Conservation (phyloP, 2,113 vertebrate genomes). For the Picathartes gymnocephalus region DNA sequence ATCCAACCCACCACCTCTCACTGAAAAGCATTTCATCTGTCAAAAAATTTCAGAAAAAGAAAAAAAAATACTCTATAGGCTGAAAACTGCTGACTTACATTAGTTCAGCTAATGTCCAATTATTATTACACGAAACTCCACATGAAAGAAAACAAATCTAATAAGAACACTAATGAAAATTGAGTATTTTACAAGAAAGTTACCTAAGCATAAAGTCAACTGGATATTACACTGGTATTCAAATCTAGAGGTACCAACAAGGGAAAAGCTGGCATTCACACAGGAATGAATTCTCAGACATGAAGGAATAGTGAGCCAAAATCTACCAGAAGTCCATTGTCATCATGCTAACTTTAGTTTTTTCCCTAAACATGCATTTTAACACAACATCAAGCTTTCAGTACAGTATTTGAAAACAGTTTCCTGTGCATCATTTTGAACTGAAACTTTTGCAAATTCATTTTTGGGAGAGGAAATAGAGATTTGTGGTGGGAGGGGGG, state of each 20-base stretch:
- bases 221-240: background rate
- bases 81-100: constrained; percentile 7
- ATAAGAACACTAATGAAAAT: constrained; percentile 31
- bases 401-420: background rate
- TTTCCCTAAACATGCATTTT: background rate
- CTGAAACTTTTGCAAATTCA: background rate
- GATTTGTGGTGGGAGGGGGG: fast-evolving
- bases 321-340: background rate
- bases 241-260: background rate
- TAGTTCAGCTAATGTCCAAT: constrained; percentile 3
- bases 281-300: background rate
- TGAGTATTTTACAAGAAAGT: background rate
- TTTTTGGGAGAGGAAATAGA: background rate
- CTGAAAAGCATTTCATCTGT: background rate
- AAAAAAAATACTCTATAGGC: background rate
- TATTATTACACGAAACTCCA: background rate
- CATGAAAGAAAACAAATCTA: background rate
- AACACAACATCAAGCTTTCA: background rate
- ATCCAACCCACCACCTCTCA: background rate
- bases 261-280: background rate
- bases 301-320: background rate
- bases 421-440: background rate
- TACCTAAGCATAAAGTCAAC: background rate
- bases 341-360: background rate
- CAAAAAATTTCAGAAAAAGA: background rate